These are phyloP conservation scores for Netelia virgata DNA, from an alignment of 2,888 invertebrate genomes.

Conservation along the genomic window DNA sequence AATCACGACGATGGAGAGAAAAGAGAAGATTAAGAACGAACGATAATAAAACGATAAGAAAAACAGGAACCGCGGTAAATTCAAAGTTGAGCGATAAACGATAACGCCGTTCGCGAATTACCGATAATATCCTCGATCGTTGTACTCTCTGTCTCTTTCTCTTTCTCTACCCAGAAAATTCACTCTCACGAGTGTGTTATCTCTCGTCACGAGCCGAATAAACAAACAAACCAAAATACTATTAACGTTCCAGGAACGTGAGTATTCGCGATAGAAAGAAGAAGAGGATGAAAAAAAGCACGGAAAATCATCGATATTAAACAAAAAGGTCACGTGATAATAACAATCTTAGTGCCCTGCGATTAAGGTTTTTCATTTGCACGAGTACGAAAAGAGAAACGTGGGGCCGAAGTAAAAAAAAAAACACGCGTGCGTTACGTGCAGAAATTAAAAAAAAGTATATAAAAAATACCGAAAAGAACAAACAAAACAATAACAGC, in stretches of 20 bases:
- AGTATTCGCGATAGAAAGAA: background rate
- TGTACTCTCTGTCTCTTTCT: no score
- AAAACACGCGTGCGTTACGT: conserved; percentile 17
- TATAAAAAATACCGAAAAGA: background rate
- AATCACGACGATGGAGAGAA: no score
- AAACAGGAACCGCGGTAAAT: background rate
- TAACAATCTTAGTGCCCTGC: conserved; percentile 63
- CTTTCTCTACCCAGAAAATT: no score
- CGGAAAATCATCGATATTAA: conserved; percentile 15
- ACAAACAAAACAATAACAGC: background rate
- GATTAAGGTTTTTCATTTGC: conserved; percentile 41
- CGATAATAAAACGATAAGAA: background rate
- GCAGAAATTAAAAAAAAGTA: background rate
- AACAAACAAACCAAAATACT: no score
- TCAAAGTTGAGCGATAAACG: no score
- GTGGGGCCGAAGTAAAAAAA: background rate
- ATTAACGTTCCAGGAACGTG: background rate
- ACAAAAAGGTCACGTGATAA: conserved; percentile 57
- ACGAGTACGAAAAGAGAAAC: conserved; percentile 16
- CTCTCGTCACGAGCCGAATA: no score
- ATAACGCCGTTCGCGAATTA: no score
- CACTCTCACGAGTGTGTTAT: no score
- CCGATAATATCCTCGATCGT: no score
- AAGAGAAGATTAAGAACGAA: no score
- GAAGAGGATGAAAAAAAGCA: background rate